Percentiles rank a stretch among this genome's conserved stretches.
These are phyloP conservation scores for Drosophila macrospina DNA, from an alignment of 2,888 invertebrate genomes.

Conservation along the genomic window DNA sequence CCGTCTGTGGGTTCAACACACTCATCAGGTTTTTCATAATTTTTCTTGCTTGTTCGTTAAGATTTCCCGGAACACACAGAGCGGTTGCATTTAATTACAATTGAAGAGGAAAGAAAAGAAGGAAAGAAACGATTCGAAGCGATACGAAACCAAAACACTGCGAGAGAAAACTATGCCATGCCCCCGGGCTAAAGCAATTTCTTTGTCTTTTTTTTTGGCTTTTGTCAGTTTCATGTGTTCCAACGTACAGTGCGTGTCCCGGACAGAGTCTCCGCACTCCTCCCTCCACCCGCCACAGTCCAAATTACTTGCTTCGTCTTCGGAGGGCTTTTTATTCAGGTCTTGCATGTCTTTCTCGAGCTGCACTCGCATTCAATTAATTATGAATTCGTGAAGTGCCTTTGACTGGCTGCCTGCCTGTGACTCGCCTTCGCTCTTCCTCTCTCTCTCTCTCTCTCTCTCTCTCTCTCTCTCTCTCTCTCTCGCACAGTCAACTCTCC, in stretches of 20 bases:
- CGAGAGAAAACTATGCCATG: constrained; percentile 23
- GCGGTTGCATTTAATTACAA: constrained; percentile 46
- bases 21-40: constrained; percentile 45
- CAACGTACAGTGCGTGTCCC: constrained; percentile 25
- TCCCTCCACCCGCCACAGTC: neutral
- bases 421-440: constrained; percentile 3
- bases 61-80: constrained; percentile 49
- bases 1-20: constrained; percentile 42
- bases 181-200: constrained; percentile 30
- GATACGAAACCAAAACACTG: constrained; percentile 8
- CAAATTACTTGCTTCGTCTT: constrained; percentile 8
- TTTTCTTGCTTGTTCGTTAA: constrained; percentile 28
- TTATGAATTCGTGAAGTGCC: constrained; percentile 49
- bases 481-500: constrained; percentile 7
- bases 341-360: constrained; percentile 38
- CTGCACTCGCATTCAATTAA: constrained; percentile 59
- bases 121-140: constrained; percentile 16
- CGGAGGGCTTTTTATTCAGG: constrained; percentile 13
- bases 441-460: neutral
- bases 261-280: neutral
- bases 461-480: constrained; percentile 2
- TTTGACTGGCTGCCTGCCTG: constrained; percentile 9
- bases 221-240: constrained; percentile 22
- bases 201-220: constrained; percentile 40
- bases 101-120: constrained; percentile 23